phyloP scores from a whole-genome alignment of 2,888 invertebrate species.

The Falcaria lacertinaria region DNA sequence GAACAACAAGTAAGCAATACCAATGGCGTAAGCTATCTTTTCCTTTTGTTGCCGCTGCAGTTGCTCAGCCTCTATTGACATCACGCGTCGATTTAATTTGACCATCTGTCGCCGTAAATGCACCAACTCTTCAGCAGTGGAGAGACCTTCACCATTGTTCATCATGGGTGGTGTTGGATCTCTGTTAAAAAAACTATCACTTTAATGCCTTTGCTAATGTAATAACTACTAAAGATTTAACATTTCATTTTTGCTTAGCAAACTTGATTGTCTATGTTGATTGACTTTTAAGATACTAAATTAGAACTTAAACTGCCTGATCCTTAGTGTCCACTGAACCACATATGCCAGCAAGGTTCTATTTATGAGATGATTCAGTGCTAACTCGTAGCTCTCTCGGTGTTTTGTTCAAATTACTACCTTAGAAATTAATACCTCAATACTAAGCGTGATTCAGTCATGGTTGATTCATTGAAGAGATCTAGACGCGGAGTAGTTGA shows the following conservation, averaged over 20 bases:
- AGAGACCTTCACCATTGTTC: slow-evolving; percentile 82
- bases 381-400: too few relatives aligned
- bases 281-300: too few relatives aligned
- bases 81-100: slow-evolving; percentile 91
- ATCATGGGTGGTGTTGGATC: slow-evolving; percentile 84
- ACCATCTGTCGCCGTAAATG: slow-evolving; percentile 92
- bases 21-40: slow-evolving; percentile 90
- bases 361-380: too few relatives aligned
- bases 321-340: too few relatives aligned
- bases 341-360: too few relatives aligned
- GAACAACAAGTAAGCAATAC: slow-evolving; percentile 91
- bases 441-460: slow-evolving; percentile 70
- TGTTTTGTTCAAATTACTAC: too few relatives aligned
- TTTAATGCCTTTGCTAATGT: slow-evolving; percentile 2
- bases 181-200: slow-evolving; percentile 51
- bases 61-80: slow-evolving; percentile 92
- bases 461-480: slow-evolving; percentile 66
- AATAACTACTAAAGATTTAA: too few relatives aligned
- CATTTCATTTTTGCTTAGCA: too few relatives aligned
- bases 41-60: slow-evolving; percentile 91
- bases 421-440: slow-evolving; percentile 52
- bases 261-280: too few relatives aligned
- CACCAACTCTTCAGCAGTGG: slow-evolving; percentile 87
- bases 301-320: too few relatives aligned
- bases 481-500: slow-evolving; percentile 57